A percentile compares a stretch with the other conserved stretches of the same genome.
Evolutionary conservation across 2,888 invertebrate genomes (phyloP).

Genomic region (Tiphia femorata): DNA sequence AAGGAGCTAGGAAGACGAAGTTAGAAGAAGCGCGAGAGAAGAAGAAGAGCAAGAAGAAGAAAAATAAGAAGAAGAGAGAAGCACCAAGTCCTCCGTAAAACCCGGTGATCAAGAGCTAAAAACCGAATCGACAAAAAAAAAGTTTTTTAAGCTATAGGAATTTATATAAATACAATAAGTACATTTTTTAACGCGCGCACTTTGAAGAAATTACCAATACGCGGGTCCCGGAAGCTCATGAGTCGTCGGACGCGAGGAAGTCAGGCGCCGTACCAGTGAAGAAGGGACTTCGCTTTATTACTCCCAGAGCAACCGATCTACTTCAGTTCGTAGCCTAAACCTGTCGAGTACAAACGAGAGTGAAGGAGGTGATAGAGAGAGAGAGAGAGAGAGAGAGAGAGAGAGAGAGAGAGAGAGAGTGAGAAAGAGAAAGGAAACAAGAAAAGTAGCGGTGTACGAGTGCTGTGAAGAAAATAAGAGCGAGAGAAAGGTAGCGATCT

Average conservation of each 20-base stretch:
- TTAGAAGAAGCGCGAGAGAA: not conserved
- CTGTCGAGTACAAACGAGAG: conserved; percentile 66
- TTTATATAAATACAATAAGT: conserved; percentile 35
- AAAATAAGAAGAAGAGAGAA: conserved; percentile 2
- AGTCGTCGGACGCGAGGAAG: conserved; percentile 20
- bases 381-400: conserved; percentile 9
- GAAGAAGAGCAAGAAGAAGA: not conserved
- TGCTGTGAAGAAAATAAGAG: not conserved
- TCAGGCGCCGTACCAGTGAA: conserved; percentile 28
- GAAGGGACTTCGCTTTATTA: conserved; percentile 38
- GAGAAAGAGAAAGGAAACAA: conserved; percentile 1
- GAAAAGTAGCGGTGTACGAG: not conserved
- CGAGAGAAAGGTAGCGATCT: conserved; percentile 15
- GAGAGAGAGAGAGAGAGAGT: conserved; percentile 1
- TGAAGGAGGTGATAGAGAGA: conserved; percentile 27
- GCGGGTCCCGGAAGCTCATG: not conserved
- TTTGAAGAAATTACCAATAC: conserved; percentile 2
- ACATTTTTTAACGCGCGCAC: conserved; percentile 28
- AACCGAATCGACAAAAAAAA: conserved; percentile 27
- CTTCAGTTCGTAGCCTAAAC: conserved; percentile 69
- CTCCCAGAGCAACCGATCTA: conserved; percentile 63
- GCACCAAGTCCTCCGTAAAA: conserved; percentile 30
- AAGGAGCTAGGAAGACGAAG: conserved; percentile 35
- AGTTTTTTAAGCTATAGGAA: conserved; percentile 29
- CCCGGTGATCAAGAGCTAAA: conserved; percentile 24